Evolutionary conservation across 2,113 vertebrate genomes (phyloP), one percentile per base, ranked within the genome.

Genomic region (Hippopotamus amphibius): DNA sequence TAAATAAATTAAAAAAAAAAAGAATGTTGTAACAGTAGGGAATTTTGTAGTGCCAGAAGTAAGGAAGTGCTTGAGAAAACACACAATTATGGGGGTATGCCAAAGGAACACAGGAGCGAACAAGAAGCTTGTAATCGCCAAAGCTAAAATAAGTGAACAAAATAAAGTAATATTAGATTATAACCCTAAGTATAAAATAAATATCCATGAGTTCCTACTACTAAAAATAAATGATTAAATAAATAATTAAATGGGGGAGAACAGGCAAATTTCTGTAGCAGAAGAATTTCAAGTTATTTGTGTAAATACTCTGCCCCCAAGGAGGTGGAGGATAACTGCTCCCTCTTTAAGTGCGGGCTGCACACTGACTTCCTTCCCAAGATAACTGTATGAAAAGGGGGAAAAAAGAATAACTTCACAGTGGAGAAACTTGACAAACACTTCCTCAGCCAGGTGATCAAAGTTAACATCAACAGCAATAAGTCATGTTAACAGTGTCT

Each of bases 151-250:
- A 68, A 66, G 2, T 83, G 59, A 48, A 3, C 21, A 88, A 91
- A 86, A 85, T 77, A 71, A 65, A 68, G 24, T 50, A 71, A 30
- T 55, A 96, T 41, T 71, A 77, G 83, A 65, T 88, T 72, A 88
- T 46, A 95, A 55, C 4, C 13, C 33, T 55, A 71, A 91, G 16
- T 69, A 76, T 37, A 89, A 85, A 80, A 69, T 50, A 82, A 93
- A 82, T 76, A 77, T 55, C 30, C n/a, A 68, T 15, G 16, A 92
- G 43, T 43, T 17, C 61, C 88, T 48, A 83, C 13, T 68, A 28
- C 43, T 65, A 61, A 63, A 85, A 79, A 66, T 65, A 93, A 92
- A 61, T 68, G 24, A 88, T 26, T 61, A 80, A 79, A 79, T 46
- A 85, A 43, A n/a, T 63, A 84, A 94, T 30, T 55, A 37, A 41